Conservation (phyloP, 2,888 invertebrate species). For the Terebella lapidaria region DNA sequence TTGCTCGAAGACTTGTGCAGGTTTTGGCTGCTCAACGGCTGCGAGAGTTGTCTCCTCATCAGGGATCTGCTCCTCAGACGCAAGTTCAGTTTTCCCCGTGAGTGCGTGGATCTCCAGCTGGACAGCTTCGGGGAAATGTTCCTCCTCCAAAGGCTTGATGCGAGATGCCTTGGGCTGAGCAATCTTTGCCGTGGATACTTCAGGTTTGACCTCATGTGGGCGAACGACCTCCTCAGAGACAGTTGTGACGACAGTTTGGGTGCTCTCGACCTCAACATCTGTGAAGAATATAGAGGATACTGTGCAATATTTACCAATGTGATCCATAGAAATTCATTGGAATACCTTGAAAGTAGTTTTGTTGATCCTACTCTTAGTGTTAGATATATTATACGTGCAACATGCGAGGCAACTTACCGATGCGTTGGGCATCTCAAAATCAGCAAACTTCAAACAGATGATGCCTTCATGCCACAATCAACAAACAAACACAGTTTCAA, state of each 20-base stretch:
- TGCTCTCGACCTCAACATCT: neutral
- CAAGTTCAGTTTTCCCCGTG: conserved; percentile 10
- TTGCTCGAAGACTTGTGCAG: conserved; percentile 9
- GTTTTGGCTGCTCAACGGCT: conserved; percentile 7
- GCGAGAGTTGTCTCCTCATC: conserved; percentile 2
- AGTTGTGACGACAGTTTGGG: conserved; percentile 1
- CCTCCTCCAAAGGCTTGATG: conserved; percentile 9
- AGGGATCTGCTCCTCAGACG: conserved; percentile 1
- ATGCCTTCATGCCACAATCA: no score
- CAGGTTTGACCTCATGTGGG: conserved; percentile 6
- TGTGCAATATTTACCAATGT: no score
- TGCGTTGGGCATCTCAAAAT: no score
- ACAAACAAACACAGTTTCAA: no score
- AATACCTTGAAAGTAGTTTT: no score
- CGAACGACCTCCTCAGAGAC: conserved; percentile 6
- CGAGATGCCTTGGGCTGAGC: conserved; percentile 12
- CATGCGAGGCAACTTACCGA: no score
- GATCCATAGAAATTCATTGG: no score
- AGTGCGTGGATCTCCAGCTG: conserved; percentile 7
- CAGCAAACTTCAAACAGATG: no score
- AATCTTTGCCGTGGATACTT: conserved; percentile 14
- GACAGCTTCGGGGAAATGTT: conserved; percentile 11
- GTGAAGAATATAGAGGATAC: neutral
- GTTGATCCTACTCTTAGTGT: no score
- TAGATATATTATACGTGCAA: no score